Evolutionary conservation across 2,888 invertebrate genomes (phyloP), one percentile per base, ranked within the genome.

Genomic region (Cryptocephalus moraei): DNA sequence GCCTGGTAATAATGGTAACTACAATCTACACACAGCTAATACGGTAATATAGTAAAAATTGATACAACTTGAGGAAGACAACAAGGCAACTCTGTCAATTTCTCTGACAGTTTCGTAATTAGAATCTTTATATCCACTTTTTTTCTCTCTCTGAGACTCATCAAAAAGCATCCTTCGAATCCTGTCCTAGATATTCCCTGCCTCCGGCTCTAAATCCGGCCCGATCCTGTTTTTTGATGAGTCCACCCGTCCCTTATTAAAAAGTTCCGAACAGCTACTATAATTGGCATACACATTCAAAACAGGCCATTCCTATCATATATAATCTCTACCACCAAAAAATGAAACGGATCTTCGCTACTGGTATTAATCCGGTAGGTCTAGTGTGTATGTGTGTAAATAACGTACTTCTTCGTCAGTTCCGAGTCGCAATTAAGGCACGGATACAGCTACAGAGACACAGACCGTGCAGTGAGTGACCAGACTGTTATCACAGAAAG

Each of bases 401-500:
- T 22, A 22, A 22, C 22, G 22, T 22, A 22, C 22, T 22, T 22
- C 22, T 22, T 22, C 22, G 22, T 22, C 22, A 22, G 22, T 22
- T 22, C 22, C 22, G 22, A 22, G 22, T 22, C 22, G 22, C 22
- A 22, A 22, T 22, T 22, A 22, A 68, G 67, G 67, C 67, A 67
- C 67, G 67, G 67, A 64, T 61, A 67, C 65, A 67, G 62, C 65
- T 65, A 67, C 64, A 68, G 62, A 67, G 3, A 22, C 66, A 69
- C 66, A 69, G 65, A 68, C 68, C 68, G 68, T 68, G 67, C 68
- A 68, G 64, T 67, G 63, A 64, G 63, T 66, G 63, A 68, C 65
- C 67, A 67, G 64, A 66, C 62, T 64, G 64, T 65, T 68, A 69
- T 69, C 68, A 69, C 68, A 69, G 68, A 64, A 69, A 68, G 67